phyloP scores from a whole-genome alignment of 2,888 invertebrate genomes.

The Dryocosmus kuriphilus region DNA sequence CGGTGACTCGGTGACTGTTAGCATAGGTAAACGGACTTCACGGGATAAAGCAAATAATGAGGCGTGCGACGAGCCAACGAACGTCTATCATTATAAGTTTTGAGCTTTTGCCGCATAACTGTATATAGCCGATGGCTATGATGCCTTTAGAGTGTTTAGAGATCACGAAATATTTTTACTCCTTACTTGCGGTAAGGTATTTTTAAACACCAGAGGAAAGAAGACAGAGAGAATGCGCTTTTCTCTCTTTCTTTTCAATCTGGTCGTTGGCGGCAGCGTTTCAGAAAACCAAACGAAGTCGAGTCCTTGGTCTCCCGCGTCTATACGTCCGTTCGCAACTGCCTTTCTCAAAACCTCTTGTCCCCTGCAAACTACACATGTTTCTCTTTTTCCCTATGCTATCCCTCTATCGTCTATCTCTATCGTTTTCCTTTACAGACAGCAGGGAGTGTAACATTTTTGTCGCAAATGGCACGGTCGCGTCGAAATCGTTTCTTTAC shows the following conservation, averaged over 20 bases:
- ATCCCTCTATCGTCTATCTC: conserved; percentile 5
- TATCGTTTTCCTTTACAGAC: conserved; percentile 18
- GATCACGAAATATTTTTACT: conserved; percentile 26
- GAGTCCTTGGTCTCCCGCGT: conserved; percentile 15
- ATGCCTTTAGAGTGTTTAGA: conserved; percentile 24
- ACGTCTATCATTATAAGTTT: conserved; percentile 17
- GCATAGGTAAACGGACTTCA: too few relatives aligned
- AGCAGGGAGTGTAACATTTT: conserved; percentile 31
- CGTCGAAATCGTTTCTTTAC: conserved; percentile 1
- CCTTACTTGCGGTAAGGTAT: conserved; percentile 1
- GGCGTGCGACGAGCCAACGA: neutral
- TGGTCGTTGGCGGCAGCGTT: conserved; percentile 31
- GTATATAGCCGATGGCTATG: conserved; percentile 4
- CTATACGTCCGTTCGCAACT: conserved; percentile 7
- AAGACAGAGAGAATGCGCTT: conserved; percentile 13
- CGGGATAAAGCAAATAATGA: too few relatives aligned
- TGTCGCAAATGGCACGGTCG: conserved; percentile 7
- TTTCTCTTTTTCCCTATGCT: neutral
- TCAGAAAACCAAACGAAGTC: conserved; percentile 43
- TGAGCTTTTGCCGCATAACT: conserved; percentile 26
- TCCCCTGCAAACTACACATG: neutral
- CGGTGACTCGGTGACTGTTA: too few relatives aligned
- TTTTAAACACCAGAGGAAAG: neutral
- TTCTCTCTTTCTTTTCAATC: neutral
- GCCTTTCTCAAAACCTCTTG: conserved; percentile 14